phyloP scores from a whole-genome alignment of 1,140 invertebrate species.

The Halesus radiatus region DNA sequence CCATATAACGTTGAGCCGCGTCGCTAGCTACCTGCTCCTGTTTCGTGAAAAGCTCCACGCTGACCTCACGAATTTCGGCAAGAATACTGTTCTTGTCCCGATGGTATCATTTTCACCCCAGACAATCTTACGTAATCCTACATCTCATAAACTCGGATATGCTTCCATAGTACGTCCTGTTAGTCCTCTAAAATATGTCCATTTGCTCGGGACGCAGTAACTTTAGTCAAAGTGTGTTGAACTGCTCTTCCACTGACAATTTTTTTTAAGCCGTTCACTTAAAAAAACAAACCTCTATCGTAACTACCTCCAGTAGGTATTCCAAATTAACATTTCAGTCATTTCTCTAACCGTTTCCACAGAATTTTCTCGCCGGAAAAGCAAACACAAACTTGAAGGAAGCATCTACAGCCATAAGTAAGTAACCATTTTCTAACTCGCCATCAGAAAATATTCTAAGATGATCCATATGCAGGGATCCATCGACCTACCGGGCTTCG shows the following conservation, averaged over 20 bases:
- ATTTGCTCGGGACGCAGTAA: background rate
- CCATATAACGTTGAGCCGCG: too few relatives aligned
- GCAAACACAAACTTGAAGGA: constrained; percentile 1
- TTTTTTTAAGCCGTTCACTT: background rate
- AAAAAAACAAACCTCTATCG: background rate
- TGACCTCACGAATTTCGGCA: too few relatives aligned
- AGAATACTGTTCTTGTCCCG: too few relatives aligned
- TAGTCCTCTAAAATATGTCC: background rate
- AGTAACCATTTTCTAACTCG: background rate
- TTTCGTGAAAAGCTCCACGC: too few relatives aligned
- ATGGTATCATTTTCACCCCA: background rate
- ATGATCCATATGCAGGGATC: background rate
- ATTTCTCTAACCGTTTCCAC: background rate
- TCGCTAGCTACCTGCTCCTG: too few relatives aligned
- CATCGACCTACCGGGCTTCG: background rate
- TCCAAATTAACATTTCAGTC: background rate
- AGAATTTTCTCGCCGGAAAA: background rate
- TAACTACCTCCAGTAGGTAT: background rate
- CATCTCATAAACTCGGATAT: background rate
- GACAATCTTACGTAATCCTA: background rate
- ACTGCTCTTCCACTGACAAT: background rate
- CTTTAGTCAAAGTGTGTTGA: background rate
- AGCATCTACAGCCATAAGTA: background rate
- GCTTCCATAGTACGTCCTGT: background rate
- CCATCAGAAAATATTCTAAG: background rate